Evolutionary conservation across 2,888 invertebrate genomes (phyloP).

Genomic region (Drosophila infuscata): DNA sequence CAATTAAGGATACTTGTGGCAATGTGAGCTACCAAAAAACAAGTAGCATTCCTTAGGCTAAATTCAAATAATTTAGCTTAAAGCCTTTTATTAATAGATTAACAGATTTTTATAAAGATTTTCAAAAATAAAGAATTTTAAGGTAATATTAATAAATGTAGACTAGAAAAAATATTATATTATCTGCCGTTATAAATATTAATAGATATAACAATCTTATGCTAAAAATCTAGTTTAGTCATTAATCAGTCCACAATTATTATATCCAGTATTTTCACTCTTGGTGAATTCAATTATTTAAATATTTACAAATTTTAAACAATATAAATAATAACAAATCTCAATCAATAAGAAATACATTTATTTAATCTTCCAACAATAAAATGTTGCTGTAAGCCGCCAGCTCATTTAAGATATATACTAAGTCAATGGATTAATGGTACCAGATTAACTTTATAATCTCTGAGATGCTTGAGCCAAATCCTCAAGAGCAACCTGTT

Average conservation of each 20-base stretch:
- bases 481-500: conserved; percentile 46
- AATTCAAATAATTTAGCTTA: background rate
- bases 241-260: background rate
- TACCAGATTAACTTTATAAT: conserved; percentile 17
- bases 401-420: background rate
- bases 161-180: background rate
- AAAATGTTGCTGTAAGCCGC: background rate
- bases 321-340: background rate
- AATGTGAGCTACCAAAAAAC: background rate
- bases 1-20: background rate
- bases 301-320: background rate
- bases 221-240: background rate
- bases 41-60: background rate
- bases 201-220: background rate
- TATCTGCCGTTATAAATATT: background rate
- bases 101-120: background rate
- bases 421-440: background rate
- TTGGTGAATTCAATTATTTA: background rate
- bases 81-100: background rate
- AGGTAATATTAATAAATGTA: background rate
- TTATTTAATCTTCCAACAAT: background rate
- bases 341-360: background rate
- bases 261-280: background rate
- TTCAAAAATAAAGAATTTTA: background rate
- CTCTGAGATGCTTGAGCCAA: conserved; percentile 9